These are phyloP conservation scores for Blastobasis adustella DNA, from an alignment of 2,888 invertebrate species.

Conservation along the genomic window DNA sequence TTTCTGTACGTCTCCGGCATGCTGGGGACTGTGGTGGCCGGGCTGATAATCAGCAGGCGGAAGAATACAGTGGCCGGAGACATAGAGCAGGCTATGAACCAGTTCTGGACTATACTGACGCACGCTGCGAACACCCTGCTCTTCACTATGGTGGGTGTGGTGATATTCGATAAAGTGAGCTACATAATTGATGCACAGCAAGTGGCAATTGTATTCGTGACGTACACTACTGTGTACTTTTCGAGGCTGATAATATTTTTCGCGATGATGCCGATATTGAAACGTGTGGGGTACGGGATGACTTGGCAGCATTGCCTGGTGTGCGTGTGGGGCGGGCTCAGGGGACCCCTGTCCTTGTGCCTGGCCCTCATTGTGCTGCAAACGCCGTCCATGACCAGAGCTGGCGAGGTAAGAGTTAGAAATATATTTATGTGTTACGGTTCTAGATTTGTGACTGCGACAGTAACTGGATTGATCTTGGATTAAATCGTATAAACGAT, in stretches of 20 bases:
- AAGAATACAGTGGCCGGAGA: slow-evolving; percentile 56
- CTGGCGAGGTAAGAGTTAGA: slow-evolving; percentile 41
- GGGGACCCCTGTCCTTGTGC: slow-evolving; percentile 76
- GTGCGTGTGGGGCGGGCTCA: slow-evolving; percentile 77
- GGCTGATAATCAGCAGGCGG: slow-evolving; percentile 48
- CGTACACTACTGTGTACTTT: slow-evolving; percentile 62
- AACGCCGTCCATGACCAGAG: slow-evolving; percentile 42
- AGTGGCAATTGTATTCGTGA: slow-evolving; percentile 54
- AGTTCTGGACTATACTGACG: slow-evolving; percentile 51
- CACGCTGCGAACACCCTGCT: slow-evolving; percentile 70
- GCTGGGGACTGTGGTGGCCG: slow-evolving; percentile 48
- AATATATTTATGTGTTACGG: not conserved
- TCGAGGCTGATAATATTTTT: slow-evolving; percentile 62
- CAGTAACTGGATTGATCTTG: no score
- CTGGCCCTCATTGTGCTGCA: slow-evolving; percentile 71
- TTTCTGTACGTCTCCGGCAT: slow-evolving; percentile 60
- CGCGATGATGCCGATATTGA: slow-evolving; percentile 66
- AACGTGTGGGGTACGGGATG: slow-evolving; percentile 73
- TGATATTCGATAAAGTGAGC: slow-evolving; percentile 70
- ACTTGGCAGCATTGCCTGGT: slow-evolving; percentile 74
- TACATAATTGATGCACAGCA: slow-evolving; percentile 54
- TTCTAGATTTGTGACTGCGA: no score
- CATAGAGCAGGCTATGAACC: slow-evolving; percentile 45
- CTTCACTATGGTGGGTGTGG: slow-evolving; percentile 76
- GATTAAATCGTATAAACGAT: no score